These are phyloP conservation scores for Disparrhopalites patrizii DNA, from an alignment of 2,888 invertebrate species.

Conservation along the genomic window DNA sequence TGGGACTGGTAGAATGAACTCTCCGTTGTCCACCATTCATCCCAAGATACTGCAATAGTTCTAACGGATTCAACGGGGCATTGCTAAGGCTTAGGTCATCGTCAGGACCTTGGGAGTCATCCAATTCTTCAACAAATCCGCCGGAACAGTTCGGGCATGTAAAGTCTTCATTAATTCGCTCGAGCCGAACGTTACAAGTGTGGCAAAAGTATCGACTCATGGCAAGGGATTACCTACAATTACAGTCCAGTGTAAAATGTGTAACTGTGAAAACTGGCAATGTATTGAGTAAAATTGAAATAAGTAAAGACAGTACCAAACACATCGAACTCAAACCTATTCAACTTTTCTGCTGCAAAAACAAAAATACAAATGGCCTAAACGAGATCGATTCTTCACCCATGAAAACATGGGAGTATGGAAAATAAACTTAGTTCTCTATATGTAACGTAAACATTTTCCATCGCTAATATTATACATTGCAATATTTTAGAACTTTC, in stretches of 20 bases:
- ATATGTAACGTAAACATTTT: too few relatives aligned
- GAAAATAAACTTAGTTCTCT: too few relatives aligned
- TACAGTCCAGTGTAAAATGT: too few relatives aligned
- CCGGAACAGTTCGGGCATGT: conserved; percentile 82
- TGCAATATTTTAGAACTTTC: too few relatives aligned
- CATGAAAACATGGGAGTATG: too few relatives aligned
- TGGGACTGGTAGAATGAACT: not conserved
- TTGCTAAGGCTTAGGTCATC: not conserved
- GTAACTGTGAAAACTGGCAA: not conserved
- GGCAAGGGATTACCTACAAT: not conserved
- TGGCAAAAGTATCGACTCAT: conserved; percentile 78
- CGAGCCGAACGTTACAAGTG: conserved; percentile 80
- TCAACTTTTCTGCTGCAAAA: too few relatives aligned
- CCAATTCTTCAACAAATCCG: conserved; percentile 86
- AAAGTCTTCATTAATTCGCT: conserved; percentile 65
- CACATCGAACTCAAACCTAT: not conserved
- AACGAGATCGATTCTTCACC: too few relatives aligned
- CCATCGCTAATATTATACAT: too few relatives aligned
- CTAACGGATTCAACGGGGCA: not conserved
- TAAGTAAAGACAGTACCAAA: not conserved
- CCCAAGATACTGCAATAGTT: conserved; percentile 17
- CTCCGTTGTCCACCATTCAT: not conserved
- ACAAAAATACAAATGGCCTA: too few relatives aligned
- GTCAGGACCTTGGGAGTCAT: conserved; percentile 49
- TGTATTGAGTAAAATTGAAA: not conserved